Evolutionary conservation across 92 coral and sea anemone species (phyloP).

Genomic region (Phenganax subtilis): DNA sequence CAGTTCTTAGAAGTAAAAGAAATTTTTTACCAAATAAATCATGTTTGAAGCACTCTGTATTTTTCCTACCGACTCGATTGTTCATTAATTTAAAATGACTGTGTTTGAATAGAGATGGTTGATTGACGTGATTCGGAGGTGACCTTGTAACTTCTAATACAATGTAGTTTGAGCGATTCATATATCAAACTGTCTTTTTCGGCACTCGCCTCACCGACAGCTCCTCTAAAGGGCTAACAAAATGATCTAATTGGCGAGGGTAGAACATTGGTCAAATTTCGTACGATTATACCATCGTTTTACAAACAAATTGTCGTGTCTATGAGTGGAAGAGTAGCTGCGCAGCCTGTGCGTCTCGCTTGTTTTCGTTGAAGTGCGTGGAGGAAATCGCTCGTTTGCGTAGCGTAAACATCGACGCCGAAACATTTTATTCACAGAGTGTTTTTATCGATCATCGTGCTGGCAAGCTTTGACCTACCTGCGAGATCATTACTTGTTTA

Average conservation of each 20-base stretch:
- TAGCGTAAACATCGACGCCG: conserved; percentile 9
- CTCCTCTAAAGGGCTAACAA: conserved; percentile 18
- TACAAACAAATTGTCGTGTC: conserved; percentile 29
- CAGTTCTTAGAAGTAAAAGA: too few species aligned
- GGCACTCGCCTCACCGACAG: conserved; percentile 32
- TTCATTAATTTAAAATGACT: neutral
- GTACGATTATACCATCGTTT: neutral
- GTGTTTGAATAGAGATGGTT: neutral
- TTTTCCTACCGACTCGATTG: neutral
- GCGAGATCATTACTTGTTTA: conserved; percentile 5
- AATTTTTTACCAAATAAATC: neutral
- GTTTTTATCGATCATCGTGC: neutral
- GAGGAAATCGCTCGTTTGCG: neutral
- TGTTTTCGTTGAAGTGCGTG: neutral
- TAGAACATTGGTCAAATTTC: conserved; percentile 3
- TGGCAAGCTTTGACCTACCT: conserved; percentile 38
- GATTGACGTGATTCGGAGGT: neutral
- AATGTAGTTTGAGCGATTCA: conserved; percentile 38
- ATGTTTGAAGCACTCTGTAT: neutral
- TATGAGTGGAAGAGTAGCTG: neutral
- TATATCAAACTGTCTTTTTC: conserved; percentile 28
- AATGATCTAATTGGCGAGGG: conserved; percentile 31
- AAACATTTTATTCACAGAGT: neutral
- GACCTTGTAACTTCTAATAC: conserved; percentile 26
- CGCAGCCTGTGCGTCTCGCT: neutral